A percentile compares a stretch with the other conserved stretches of the same genome.
Conservation (phyloP, 2,888 invertebrate genomes). For the Rhyacophila evoluta region DNA sequence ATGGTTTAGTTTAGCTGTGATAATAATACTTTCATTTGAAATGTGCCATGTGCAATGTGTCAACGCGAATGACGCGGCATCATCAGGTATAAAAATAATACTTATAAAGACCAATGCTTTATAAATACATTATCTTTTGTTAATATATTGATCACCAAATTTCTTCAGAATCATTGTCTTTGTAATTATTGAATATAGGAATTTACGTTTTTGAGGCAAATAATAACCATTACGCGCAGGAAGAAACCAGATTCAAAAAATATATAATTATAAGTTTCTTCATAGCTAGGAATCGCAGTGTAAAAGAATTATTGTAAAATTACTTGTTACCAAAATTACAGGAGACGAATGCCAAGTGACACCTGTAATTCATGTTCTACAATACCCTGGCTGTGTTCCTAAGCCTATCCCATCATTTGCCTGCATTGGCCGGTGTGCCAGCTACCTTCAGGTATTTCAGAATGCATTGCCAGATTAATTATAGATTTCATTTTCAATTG, state of each 20-base stretch:
- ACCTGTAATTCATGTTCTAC: conserved; percentile 90
- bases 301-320: conserved; percentile 19
- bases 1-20: neutral
- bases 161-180: neutral
- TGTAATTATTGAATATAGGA: neutral
- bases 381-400: conserved; percentile 91
- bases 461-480: conserved; percentile 12
- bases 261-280: neutral
- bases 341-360: conserved; percentile 90
- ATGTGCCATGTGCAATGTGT: conserved; percentile 33
- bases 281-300: neutral
- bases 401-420: conserved; percentile 95
- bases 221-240: conserved; percentile 10
- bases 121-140: neutral
- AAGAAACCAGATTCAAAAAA: neutral
- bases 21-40: conserved; percentile 22
- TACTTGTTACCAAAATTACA: conserved; percentile 55
- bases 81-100: conserved; percentile 29
- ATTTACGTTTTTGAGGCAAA: neutral
- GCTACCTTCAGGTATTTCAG: conserved; percentile 85
- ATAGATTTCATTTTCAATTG: neutral
- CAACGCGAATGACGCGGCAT: conserved; percentile 31
- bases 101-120: neutral
- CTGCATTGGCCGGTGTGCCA: conserved; percentile 90
- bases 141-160: neutral